Conservation (phyloP, 2,888 invertebrate genomes). For the Galerucella calmariensis region DNA sequence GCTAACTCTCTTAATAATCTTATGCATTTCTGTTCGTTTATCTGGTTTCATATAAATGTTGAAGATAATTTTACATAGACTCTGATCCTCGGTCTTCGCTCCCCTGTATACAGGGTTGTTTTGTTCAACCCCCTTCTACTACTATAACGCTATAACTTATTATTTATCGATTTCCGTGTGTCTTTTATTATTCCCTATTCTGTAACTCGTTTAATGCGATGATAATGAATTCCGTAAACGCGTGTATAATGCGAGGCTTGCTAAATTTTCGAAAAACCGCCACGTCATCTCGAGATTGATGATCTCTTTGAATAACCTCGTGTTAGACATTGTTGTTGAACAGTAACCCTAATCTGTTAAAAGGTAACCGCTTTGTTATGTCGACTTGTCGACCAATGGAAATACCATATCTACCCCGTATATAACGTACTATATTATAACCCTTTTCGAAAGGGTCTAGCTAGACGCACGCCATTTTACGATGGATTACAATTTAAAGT, state of each 20-base stretch:
- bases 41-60: no score
- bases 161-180: background rate
- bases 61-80: no score
- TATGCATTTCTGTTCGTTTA: no score
- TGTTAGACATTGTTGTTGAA: slow-evolving; percentile 52
- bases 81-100: no score
- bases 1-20: no score
- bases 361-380: slow-evolving; percentile 51
- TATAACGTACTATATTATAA: slow-evolving; percentile 2
- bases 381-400: slow-evolving; percentile 51
- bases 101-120: no score
- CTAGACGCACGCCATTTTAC: slow-evolving; percentile 48
- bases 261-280: slow-evolving; percentile 50
- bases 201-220: slow-evolving; percentile 32
- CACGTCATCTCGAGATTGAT: slow-evolving; percentile 56
- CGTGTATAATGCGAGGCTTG: slow-evolving; percentile 32
- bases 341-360: slow-evolving; percentile 52
- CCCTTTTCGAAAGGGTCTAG: slow-evolving; percentile 41
- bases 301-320: slow-evolving; percentile 47
- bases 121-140: no score
- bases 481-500: slow-evolving; percentile 50
- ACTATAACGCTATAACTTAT: no score
- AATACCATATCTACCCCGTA: slow-evolving; percentile 44
- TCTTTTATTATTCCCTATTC: slow-evolving; percentile 9
- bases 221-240: slow-evolving; percentile 39